Conservation (phyloP, 2,888 invertebrate species). For the Lithodes maja region DNA sequence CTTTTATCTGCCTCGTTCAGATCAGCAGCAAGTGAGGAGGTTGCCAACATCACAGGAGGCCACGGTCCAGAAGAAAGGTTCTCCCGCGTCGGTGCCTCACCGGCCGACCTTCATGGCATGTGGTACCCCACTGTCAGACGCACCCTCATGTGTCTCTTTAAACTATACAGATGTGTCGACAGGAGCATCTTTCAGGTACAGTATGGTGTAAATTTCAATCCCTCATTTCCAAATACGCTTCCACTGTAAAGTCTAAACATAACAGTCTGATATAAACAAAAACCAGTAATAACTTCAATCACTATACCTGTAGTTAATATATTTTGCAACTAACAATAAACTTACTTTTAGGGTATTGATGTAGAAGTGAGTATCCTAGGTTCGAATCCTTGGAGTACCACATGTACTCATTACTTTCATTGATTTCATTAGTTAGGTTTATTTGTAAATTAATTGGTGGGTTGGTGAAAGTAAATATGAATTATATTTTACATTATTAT, state of each 20-base stretch:
- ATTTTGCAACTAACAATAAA: background rate
- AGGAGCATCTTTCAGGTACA: constrained; percentile 89
- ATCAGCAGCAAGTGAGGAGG: constrained; percentile 64
- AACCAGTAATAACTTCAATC: background rate
- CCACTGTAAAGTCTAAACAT: too few species aligned
- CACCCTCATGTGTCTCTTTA: constrained; percentile 94
- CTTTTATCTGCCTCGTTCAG: constrained; percentile 4
- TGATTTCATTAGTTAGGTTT: too few species aligned
- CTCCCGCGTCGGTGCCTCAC: constrained; percentile 77
- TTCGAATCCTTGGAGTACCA: too few species aligned
- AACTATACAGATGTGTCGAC: constrained; percentile 94
- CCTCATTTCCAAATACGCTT: too few species aligned
- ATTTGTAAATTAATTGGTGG: too few species aligned
- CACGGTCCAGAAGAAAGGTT: constrained; percentile 61
- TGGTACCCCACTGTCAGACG: constrained; percentile 99
- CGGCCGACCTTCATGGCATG: constrained; percentile 98
- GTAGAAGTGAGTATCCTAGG: too few species aligned
- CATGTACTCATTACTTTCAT: too few species aligned
- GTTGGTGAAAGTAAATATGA: too few species aligned
- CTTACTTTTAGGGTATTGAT: background rate
- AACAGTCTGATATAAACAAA: background rate
- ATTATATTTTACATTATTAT: background rate
- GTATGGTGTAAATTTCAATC: too few species aligned
- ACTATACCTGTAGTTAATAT: background rate
- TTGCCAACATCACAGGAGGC: constrained; percentile 46